Percentiles rank a stretch among this genome's conserved stretches.
These are phyloP conservation scores for Anoura caudifer DNA, from an alignment of 2,113 vertebrate species.

Conservation along the genomic window DNA sequence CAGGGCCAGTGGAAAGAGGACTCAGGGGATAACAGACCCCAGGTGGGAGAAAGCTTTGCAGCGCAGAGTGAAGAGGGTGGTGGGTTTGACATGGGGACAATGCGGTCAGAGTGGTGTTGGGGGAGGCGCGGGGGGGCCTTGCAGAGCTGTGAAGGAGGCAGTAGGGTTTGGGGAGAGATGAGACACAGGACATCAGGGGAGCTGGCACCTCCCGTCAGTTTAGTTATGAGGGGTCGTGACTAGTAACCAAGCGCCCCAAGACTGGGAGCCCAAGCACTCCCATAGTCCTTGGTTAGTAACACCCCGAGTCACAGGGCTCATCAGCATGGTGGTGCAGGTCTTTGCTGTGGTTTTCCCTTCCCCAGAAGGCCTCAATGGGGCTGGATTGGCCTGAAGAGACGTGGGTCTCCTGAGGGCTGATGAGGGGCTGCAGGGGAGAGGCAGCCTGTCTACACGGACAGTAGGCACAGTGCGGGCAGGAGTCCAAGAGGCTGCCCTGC, in stretches of 20 bases:
- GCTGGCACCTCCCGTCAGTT: not conserved
- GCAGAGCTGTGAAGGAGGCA: not conserved
- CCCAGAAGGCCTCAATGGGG: not conserved
- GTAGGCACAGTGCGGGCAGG: rapidly evolving
- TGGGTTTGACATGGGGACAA: too few relatives aligned
- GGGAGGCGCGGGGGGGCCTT: not conserved
- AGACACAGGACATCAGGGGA: not conserved
- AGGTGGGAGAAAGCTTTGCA: not conserved
- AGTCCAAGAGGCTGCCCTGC: rapidly evolving
- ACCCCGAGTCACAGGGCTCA: not conserved
- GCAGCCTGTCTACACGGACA: rapidly evolving
- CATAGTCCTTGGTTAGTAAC: not conserved
- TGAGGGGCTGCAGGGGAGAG: rapidly evolving
- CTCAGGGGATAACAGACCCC: not conserved
- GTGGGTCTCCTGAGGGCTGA: not conserved
- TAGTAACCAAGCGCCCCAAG: not conserved
- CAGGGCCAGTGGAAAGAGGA: not conserved
- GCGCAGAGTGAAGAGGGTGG: not conserved
- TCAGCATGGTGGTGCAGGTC: not conserved
- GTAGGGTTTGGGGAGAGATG: not conserved
- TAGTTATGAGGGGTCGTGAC: not conserved
- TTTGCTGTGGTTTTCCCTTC: not conserved
- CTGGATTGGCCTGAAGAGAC: not conserved
- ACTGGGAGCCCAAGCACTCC: not conserved
- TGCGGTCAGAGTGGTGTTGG: not conserved